Evolutionary conservation across 2,113 vertebrate genomes (phyloP).

Genomic region (Chinchilla lanigera): DNA sequence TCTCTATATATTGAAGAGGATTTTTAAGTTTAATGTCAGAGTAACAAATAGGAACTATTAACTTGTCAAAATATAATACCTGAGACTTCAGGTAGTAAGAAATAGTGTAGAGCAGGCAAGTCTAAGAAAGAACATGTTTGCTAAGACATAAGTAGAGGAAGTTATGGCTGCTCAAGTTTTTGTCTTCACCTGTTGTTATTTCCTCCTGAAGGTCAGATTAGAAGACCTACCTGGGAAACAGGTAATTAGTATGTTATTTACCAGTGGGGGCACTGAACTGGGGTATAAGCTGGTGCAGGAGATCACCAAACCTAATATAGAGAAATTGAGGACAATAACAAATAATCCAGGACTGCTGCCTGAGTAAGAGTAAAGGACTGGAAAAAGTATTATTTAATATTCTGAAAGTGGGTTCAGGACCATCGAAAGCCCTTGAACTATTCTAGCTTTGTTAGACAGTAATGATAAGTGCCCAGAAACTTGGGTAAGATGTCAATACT

Average conservation of each 20-base stretch:
- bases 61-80: not conserved
- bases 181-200: not conserved
- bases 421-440: not conserved
- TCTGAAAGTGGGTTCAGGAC: not conserved
- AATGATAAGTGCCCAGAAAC: not conserved
- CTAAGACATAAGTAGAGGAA: not conserved
- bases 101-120: not conserved
- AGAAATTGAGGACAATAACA: not conserved
- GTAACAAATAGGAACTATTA: not conserved
- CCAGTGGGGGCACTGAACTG: not conserved
- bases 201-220: not conserved
- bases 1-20: not conserved
- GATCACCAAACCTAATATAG: not conserved
- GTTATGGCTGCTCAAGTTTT: not conserved
- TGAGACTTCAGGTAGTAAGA: not conserved
- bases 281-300: not conserved
- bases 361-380: not conserved
- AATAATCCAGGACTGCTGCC: not conserved
- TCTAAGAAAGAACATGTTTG: slow-evolving; percentile 1
- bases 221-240: not conserved
- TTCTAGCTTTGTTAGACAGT: not conserved
- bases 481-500: not conserved
- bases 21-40: not conserved
- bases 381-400: not conserved
- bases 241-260: not conserved